Conservation (phyloP, 1,140 invertebrate species). For the Pseudomyrmex gracilis region DNA sequence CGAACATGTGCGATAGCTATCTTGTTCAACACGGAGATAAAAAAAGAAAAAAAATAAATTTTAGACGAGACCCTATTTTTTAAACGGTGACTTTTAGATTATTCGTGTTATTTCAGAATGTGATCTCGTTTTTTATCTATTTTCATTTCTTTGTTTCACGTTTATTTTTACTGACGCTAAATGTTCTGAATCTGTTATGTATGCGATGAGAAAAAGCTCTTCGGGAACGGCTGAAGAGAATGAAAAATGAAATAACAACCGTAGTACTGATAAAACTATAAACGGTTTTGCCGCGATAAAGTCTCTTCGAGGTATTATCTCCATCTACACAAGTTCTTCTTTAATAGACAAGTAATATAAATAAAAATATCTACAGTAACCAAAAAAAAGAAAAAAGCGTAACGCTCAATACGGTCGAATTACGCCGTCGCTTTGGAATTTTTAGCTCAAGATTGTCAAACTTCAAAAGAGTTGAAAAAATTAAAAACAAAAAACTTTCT, state of each 20-base stretch:
- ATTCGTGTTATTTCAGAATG: neutral
- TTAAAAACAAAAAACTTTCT: neutral
- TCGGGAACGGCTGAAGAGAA: neutral
- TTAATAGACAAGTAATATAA: neutral
- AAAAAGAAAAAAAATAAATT: conserved; percentile 30
- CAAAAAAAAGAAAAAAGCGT: too few species aligned
- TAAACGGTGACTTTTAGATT: neutral
- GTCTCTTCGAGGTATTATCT: neutral
- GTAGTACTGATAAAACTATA: neutral
- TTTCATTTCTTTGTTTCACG: conserved; percentile 6
- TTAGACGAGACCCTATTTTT: conserved; percentile 12
- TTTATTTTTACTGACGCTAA: conserved; percentile 30
- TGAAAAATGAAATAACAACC: conserved; percentile 3
- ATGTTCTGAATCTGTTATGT: neutral
- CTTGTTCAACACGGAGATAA: conserved; percentile 24
- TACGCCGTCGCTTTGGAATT: neutral
- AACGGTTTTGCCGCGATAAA: neutral
- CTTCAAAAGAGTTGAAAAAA: conserved; percentile 1
- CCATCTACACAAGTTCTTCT: neutral
- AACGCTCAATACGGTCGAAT: too few species aligned
- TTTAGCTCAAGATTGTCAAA: neutral
- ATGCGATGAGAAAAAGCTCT: neutral
- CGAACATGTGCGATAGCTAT: conserved; percentile 33
- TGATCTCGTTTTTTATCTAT: conserved; percentile 19
- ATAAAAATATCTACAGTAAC: neutral